These are phyloP conservation scores for Epinephelus cyanopodus DNA, from an alignment of 2,113 vertebrate species.

Conservation along the genomic window DNA sequence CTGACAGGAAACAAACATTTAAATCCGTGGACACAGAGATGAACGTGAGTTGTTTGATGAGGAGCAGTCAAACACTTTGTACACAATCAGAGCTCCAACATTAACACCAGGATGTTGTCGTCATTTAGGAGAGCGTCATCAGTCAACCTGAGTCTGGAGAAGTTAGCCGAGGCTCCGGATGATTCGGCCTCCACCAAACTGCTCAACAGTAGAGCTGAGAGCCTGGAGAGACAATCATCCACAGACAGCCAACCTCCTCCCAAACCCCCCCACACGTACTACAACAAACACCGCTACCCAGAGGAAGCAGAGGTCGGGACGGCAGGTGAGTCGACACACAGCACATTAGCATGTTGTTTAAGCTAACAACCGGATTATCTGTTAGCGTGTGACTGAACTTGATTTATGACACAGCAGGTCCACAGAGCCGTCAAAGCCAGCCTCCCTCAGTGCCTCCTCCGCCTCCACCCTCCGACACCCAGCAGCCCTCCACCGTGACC, in stretches of 20 bases:
- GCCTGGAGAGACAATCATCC: conserved; percentile 46
- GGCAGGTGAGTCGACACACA: conserved; percentile 50
- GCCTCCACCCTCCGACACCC: not conserved
- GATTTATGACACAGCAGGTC: conserved; percentile 3
- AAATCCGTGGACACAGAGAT: too few relatives aligned
- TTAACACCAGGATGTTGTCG: not conserved
- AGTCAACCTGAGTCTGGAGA: conserved; percentile 60
- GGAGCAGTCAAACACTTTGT: too few relatives aligned
- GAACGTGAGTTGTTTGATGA: too few relatives aligned
- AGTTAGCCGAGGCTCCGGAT: conserved; percentile 34
- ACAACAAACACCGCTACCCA: conserved; percentile 78
- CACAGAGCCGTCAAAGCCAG: not conserved
- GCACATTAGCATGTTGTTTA: too few relatives aligned
- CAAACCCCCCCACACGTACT: conserved; percentile 85
- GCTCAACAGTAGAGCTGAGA: not conserved
- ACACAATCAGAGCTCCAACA: too few relatives aligned
- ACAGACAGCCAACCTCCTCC: conserved; percentile 70
- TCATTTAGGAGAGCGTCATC: conserved; percentile 55
- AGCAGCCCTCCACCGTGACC: conserved; percentile 11
- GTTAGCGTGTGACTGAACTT: not conserved
- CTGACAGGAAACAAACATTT: too few relatives aligned
- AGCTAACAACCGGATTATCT: not conserved
- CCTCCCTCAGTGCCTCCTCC: conserved; percentile 11
- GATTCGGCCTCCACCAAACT: not conserved
- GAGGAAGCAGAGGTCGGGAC: conserved; percentile 39